A percentile compares a stretch with the other conserved stretches of the same genome.
Evolutionary conservation across 1,140 invertebrate species (phyloP).

Genomic region (Drosophila eugracilis): DNA sequence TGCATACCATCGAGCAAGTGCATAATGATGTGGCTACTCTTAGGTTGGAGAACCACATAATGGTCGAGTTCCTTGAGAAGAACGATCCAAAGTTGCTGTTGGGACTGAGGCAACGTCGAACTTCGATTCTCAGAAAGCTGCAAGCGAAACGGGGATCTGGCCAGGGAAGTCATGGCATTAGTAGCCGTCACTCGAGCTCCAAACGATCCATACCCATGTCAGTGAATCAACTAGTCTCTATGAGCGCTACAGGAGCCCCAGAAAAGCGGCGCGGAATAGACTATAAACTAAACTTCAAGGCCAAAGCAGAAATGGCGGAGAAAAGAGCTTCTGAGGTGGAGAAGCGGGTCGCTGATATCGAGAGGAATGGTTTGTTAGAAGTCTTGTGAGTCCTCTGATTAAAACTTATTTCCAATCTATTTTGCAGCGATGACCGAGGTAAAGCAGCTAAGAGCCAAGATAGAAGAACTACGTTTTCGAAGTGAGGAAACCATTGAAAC

Average conservation of each 20-base stretch:
- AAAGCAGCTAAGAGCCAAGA: constrained; percentile 72
- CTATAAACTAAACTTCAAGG: constrained; percentile 65
- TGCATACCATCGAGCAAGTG: constrained; percentile 50
- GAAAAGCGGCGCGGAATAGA: constrained; percentile 54
- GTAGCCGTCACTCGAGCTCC: constrained; percentile 54
- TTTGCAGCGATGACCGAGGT: constrained; percentile 63
- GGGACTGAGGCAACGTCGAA: constrained; percentile 59
- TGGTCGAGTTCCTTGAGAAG: constrained; percentile 76
- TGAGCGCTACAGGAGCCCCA: background rate
- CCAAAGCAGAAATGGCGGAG: constrained; percentile 78
- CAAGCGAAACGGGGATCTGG: constrained; percentile 11
- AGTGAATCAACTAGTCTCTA: constrained; percentile 7
- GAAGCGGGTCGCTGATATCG: constrained; percentile 66
- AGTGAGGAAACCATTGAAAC: constrained; percentile 76
- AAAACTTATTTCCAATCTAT: background rate
- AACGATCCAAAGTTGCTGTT: constrained; percentile 79
- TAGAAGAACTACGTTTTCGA: constrained; percentile 69
- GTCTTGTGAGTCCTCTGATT: background rate
- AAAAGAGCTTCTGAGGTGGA: constrained; percentile 69
- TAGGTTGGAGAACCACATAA: constrained; percentile 75
- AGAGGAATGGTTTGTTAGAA: constrained; percentile 56
- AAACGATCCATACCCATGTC: constrained; percentile 64
- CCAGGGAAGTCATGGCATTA: constrained; percentile 2
- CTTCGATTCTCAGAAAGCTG: constrained; percentile 49
- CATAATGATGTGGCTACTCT: constrained; percentile 60